A percentile compares a stretch with the other conserved stretches of the same genome.
These are phyloP conservation scores for Macrosteles quadrilineatus DNA, from an alignment of 1,140 invertebrate genomes.

Conservation along the genomic window DNA sequence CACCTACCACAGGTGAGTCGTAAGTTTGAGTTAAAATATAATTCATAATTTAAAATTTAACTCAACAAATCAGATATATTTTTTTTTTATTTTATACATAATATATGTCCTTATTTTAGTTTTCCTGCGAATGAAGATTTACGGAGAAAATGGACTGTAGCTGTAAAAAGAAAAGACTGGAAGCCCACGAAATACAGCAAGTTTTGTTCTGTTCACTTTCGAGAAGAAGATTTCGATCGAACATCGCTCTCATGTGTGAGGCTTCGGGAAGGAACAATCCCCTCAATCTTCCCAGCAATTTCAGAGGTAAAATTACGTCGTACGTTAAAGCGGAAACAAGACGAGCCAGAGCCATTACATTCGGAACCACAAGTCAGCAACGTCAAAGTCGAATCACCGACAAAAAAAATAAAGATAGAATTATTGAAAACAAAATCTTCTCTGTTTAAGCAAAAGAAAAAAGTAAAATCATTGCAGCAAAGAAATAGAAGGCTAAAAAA, in stretches of 20 bases:
- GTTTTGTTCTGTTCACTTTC: constrained; percentile 33
- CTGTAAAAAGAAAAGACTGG: constrained; percentile 32
- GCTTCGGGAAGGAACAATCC: constrained; percentile 33
- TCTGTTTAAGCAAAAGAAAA: constrained; percentile 6
- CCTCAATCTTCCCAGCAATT: constrained; percentile 32
- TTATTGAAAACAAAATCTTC: constrained; percentile 7
- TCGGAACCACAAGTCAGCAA: no score
- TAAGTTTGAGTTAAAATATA: constrained; percentile 41
- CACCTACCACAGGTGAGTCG: no score
- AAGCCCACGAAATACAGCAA: constrained; percentile 14
- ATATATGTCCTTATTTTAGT: no score
- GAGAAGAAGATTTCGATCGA: constrained; percentile 34
- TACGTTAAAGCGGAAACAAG: no score
- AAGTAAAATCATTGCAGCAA: constrained; percentile 19
- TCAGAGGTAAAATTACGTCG: constrained; percentile 22
- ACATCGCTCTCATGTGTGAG: constrained; percentile 27
- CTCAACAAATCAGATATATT: no score
- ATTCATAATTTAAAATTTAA: no score
- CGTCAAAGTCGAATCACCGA: constrained; percentile 5
- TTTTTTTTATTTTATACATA: no score
- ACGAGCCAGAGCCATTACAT: no score
- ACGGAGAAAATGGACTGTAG: constrained; percentile 26
- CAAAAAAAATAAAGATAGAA: constrained; percentile 9
- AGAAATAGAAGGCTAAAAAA: constrained; percentile 20
- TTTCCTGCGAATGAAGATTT: constrained; percentile 33